phyloP scores from a whole-genome alignment of 2,888 invertebrate genomes.

The Oscheius sp. region DNA sequence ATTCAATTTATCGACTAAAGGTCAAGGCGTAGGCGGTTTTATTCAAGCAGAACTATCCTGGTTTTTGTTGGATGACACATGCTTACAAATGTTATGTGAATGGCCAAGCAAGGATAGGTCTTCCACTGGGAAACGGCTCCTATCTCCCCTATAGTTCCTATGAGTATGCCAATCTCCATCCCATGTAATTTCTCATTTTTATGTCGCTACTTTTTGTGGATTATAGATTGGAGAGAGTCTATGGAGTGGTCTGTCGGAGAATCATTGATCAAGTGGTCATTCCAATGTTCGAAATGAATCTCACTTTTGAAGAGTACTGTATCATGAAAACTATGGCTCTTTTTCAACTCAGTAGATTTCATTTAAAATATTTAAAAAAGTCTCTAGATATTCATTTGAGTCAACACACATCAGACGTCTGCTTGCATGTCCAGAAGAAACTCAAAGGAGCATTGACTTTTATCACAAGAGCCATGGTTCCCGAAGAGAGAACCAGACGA shows the following conservation, averaged over 20 bases:
- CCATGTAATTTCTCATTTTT: constrained; percentile 1
- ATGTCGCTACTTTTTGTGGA: constrained; percentile 3
- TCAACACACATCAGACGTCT: background rate
- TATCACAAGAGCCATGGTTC: background rate
- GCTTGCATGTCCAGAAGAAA: constrained; percentile 4
- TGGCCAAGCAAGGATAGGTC: constrained; percentile 4
- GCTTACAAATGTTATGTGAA: constrained; percentile 17
- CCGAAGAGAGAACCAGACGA: background rate
- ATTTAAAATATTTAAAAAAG: background rate
- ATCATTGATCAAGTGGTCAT: constrained; percentile 13
- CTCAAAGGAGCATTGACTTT: background rate
- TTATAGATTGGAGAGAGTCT: constrained; percentile 7
- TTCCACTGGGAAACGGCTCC: constrained; percentile 5
- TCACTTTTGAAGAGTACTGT: constrained; percentile 18
- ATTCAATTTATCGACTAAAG: background rate
- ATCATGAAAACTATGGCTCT: constrained; percentile 10
- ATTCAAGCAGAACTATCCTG: constrained; percentile 10
- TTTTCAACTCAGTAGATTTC: background rate
- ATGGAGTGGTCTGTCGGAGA: background rate
- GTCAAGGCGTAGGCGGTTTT: background rate
- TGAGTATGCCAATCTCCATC: constrained; percentile 6
- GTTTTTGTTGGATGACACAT: constrained; percentile 7
- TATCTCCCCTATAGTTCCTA: constrained; percentile 14
- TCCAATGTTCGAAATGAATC: constrained; percentile 11
- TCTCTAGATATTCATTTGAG: background rate